Evolutionary conservation across 2,797 vertebrate species (phyloP).

Genomic region (Phrynocephalus forsythii): DNA sequence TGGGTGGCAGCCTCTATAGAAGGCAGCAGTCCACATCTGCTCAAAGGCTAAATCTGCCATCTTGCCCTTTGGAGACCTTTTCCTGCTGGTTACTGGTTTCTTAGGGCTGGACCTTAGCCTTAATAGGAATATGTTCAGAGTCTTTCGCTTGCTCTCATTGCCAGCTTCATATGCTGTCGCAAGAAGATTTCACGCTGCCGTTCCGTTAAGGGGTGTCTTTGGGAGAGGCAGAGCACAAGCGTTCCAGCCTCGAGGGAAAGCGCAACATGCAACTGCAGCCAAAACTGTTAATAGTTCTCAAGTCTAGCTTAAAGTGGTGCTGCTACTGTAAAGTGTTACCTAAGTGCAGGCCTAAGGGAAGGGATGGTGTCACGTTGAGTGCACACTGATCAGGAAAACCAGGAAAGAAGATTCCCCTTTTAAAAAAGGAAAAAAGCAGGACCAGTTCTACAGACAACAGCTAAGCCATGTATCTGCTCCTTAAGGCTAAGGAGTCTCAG

Average conservation of each 20-base stretch:
- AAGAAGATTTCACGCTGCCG: neutral
- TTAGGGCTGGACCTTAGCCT: neutral
- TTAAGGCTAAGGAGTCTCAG: slow-evolving; percentile 45
- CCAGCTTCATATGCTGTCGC: slow-evolving; percentile 23
- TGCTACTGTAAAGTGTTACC: slow-evolving; percentile 55
- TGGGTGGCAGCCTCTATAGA: neutral
- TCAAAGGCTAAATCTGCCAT: slow-evolving; percentile 7
- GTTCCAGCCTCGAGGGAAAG: slow-evolving; percentile 64
- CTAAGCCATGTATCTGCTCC: slow-evolving; percentile 50
- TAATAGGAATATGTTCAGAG: neutral
- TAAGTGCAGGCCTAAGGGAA: slow-evolving; percentile 50
- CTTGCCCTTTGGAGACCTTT: slow-evolving; percentile 31
- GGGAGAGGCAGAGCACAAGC: slow-evolving; percentile 41
- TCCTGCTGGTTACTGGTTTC: slow-evolving; percentile 27
- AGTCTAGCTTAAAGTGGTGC: slow-evolving; percentile 60
- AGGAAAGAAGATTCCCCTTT: slow-evolving; percentile 25
- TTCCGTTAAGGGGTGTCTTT: slow-evolving; percentile 26
- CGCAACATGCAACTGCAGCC: slow-evolving; percentile 69
- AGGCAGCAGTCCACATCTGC: neutral
- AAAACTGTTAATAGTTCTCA: slow-evolving; percentile 56
- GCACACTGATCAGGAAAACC: slow-evolving; percentile 54
- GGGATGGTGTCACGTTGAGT: slow-evolving; percentile 17
- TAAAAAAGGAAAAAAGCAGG: slow-evolving; percentile 43
- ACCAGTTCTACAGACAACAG: slow-evolving; percentile 50
- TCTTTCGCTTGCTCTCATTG: slow-evolving; percentile 15